These are phyloP conservation scores for Pantherophis alleghaniensis DNA, from an alignment of 2,797 vertebrate species.

Conservation along the genomic window DNA sequence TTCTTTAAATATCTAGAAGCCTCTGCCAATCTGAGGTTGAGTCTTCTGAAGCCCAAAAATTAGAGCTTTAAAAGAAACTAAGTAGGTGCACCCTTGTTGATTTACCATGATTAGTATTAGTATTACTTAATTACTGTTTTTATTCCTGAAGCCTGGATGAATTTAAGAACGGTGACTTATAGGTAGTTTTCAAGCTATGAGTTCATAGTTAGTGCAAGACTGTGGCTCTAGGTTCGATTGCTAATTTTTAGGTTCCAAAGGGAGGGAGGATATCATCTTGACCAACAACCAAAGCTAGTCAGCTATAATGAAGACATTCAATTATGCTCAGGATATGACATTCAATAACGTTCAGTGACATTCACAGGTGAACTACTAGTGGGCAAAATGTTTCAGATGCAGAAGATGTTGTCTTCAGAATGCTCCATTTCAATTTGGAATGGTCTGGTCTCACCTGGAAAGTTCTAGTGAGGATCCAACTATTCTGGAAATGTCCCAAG, in stretches of 20 bases:
- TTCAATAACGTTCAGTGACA: background rate
- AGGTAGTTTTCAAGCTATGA: background rate
- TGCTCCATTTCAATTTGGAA: background rate
- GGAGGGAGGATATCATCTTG: background rate
- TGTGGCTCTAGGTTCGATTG: background rate
- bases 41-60: background rate
- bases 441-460: background rate
- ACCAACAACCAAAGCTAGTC: background rate
- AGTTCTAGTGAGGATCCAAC: background rate
- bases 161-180: background rate
- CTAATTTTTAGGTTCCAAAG: background rate
- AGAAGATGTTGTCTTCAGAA: background rate
- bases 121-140: background rate
- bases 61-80: background rate
- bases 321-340: background rate
- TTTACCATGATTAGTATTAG: background rate
- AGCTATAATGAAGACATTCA: background rate
- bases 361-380: background rate
- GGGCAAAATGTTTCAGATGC: background rate
- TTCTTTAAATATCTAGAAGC: background rate
- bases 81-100: background rate
- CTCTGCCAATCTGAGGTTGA: background rate
- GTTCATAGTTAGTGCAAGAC: background rate
- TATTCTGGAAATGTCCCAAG: background rate
- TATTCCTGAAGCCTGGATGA: background rate